Base-by-base conservation (phyloP, 2,888 invertebrate species). In the Blastobasis adustella region DNA sequence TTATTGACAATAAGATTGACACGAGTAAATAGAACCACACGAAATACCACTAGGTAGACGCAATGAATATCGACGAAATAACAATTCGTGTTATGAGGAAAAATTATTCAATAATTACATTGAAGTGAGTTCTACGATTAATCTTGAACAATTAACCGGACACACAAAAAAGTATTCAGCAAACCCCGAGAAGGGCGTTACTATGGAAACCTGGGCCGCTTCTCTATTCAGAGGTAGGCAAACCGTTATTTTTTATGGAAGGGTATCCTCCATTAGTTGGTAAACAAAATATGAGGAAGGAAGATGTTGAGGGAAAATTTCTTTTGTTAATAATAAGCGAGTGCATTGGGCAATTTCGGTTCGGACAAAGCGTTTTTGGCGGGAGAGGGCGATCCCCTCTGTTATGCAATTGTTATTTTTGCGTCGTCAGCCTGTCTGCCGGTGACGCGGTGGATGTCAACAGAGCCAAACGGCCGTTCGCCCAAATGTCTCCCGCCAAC, bases 391-490 rank as follows among this genome's bases (percentile, higher is more conserved):
- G 47, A 0, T 74, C 69, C 80, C 77, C 76, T 72, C 68, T 63
- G 69, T 71, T 67, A 71, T 73, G 77, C 79, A 79, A 76, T 80
- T 78, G 76, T 78, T 79, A 76, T 82, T 82, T 79, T 73, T 68
- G 65, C 71, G 67, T 59, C 67, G 76, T 76, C 75, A 73, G 73
- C 71, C 59, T 67, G 65, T 67, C 64, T 59, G 23, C 23, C 23
- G 23, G 23, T 23, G 23, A 23, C 23, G n/a, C n/a, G 23, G 23
- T 23, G 23, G 23, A 23, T 23, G 23, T 23, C 23, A 23, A 23
- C 23, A 23, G 23, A 23, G 23, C 23, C 23, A 23, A 23, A 23
- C 23, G 23, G 23, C 23, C 23, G 23, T 23, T 23, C 23, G 23
- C 23, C 23, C 23, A 23, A 23, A 23, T 23, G 23, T 23, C 23